phyloP scores from a whole-genome alignment of 2,113 vertebrate species.

The Mustela nigripes region DNA sequence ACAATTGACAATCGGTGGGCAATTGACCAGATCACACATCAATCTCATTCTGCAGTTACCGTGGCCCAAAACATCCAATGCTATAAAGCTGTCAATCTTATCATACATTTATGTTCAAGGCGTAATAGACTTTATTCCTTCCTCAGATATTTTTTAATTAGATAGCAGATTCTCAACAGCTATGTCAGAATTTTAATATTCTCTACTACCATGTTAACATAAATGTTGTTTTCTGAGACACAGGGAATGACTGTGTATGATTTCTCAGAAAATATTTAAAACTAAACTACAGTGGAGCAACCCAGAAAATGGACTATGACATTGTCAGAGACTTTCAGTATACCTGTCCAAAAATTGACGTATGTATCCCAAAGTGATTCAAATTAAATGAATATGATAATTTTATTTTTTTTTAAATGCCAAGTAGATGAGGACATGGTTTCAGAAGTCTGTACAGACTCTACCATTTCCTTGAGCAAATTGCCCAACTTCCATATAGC shows the following conservation, averaged over 20 bases:
- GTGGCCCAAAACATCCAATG: conserved; percentile 12
- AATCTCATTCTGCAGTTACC: conserved; percentile 67
- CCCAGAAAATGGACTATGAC: not conserved
- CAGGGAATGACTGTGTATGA: not conserved
- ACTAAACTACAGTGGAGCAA: not conserved
- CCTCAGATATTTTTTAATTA: conserved; percentile 59
- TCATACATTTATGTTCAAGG: conserved; percentile 43
- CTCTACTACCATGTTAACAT: conserved; percentile 26
- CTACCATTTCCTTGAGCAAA: not conserved
- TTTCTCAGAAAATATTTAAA: conserved; percentile 57
- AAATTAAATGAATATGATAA: not conserved
- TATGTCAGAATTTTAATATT: conserved; percentile 57
- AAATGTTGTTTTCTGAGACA: conserved; percentile 42
- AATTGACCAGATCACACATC: conserved; percentile 60
- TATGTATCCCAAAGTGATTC: not conserved
- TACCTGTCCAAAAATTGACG: not conserved
- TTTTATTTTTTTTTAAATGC: not conserved
- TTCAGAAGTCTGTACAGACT: not conserved
- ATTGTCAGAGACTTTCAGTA: not conserved
- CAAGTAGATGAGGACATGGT: not conserved
- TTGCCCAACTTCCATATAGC: not conserved
- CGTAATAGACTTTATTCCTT: not conserved
- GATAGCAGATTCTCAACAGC: conserved; percentile 32
- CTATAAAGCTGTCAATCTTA: conserved; percentile 60
- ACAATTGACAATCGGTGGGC: not conserved